phyloP scores from a whole-genome alignment of 64 coral and sea anemone species.

The Astreopora myriophthalma region DNA sequence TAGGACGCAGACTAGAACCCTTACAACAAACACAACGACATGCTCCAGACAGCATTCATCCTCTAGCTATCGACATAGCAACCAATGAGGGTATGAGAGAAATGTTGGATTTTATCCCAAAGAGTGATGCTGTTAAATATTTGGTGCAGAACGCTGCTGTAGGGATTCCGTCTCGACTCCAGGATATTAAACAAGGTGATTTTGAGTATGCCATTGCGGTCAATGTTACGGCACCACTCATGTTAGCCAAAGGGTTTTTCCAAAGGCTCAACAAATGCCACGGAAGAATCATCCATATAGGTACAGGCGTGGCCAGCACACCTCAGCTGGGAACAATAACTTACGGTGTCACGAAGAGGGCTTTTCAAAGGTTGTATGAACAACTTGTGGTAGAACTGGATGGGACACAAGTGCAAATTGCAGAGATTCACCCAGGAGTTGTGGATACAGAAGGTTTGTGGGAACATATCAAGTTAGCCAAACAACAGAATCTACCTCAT shows the following conservation, averaged over 20 bases:
- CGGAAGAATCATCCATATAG: constrained; percentile 64
- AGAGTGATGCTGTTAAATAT: constrained; percentile 47
- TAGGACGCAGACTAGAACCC: constrained; percentile 42
- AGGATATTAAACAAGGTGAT: constrained; percentile 51
- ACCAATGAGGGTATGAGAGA: constrained; percentile 40
- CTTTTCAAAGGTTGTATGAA: constrained; percentile 75
- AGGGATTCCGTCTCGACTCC: constrained; percentile 50
- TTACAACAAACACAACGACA: constrained; percentile 38
- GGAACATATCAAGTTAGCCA: constrained; percentile 77
- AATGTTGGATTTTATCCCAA: constrained; percentile 63
- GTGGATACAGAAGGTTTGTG: constrained; percentile 77
- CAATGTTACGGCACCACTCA: constrained; percentile 77
- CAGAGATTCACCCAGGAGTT: constrained; percentile 57
- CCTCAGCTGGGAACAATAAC: constrained; percentile 72
- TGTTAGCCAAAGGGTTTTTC: constrained; percentile 79
- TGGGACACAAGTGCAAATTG: constrained; percentile 55
- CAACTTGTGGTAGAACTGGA: constrained; percentile 59
- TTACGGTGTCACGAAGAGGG: constrained; percentile 73
- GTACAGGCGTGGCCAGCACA: constrained; percentile 44
- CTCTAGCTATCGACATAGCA: constrained; percentile 66
- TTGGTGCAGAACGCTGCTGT: constrained; percentile 80
- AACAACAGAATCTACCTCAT: constrained; percentile 64
- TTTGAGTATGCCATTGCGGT: constrained; percentile 74
- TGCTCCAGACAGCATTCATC: constrained; percentile 43
- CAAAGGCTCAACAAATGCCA: neutral